Evolutionary conservation across 2,797 vertebrate genomes (phyloP), one percentile per base, ranked within the genome.

Genomic region (Apodemus agrarius): DNA sequence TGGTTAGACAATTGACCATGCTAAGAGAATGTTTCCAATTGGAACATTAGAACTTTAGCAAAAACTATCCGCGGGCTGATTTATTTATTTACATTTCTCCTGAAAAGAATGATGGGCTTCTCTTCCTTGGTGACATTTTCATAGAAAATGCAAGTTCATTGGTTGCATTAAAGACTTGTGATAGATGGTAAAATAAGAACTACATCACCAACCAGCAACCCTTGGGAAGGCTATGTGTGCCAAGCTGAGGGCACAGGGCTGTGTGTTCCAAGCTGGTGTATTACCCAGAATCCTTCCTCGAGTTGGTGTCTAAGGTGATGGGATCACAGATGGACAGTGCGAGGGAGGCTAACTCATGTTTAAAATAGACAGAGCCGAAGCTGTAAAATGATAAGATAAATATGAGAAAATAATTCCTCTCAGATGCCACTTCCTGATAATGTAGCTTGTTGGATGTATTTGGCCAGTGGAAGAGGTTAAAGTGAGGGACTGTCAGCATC

Each of bases 361-460:
- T 74, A 46, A 8, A 4, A 21, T 67, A 40, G 75, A 63, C 52
- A n/a, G 13, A 63, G 37, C 17, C 2, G 67, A 84, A 29, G 10
- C 31, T 67, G 17, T 91, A 87, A 90, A 91, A 72, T 4, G 54
- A 40, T 63, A 74, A 93, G 46, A 52, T 37, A 81, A 95, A 63
- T 49, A 40, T 1, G 52, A 90, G 57, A 92, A 31, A 37, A 22
- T 59, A 93, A 90, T 78, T 94, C 31, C 21, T 37, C n/a, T 63
- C 17, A 97, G 94, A 89, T 75, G 24, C 9, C 14, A 40, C 63
- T 96, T 93, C n/a, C 81, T 93, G 93, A 65, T 92, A 96, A 92
- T 43, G 78, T 65, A 57, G 24, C 67, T 43, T 52, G 24, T 54
- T 90, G 37, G 72, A 76, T 93, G 22, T 13, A 40, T 91, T 92